Percentiles rank a stretch among this genome's conserved stretches.
These are phyloP conservation scores for Melieria crassipennis DNA, from an alignment of 2,888 invertebrate genomes.

Conservation along the genomic window DNA sequence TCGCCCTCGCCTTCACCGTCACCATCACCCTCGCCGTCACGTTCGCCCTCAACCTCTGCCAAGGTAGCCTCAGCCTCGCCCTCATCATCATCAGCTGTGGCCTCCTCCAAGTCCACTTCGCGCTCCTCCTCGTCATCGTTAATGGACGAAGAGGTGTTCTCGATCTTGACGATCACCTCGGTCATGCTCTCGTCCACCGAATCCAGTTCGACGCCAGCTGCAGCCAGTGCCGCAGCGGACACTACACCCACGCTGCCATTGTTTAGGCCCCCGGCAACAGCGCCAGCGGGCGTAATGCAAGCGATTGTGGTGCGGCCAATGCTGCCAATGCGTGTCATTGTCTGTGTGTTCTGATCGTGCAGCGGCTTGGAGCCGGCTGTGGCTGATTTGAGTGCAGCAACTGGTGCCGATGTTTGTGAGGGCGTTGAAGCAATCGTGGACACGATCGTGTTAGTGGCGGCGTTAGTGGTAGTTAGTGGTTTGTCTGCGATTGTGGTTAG, in stretches of 20 bases:
- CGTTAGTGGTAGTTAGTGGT: slow-evolving; percentile 43
- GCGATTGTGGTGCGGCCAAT: slow-evolving; percentile 61
- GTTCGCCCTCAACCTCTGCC: slow-evolving; percentile 47
- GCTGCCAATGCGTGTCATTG: slow-evolving; percentile 59
- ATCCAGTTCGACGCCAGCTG: slow-evolving; percentile 59
- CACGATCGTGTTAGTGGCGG: slow-evolving; percentile 34
- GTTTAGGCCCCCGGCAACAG: slow-evolving; percentile 43
- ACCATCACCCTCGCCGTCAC: slow-evolving; percentile 38
- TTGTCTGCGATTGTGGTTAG: slow-evolving; percentile 49
- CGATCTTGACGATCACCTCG: slow-evolving; percentile 63
- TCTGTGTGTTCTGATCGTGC: slow-evolving; percentile 44
- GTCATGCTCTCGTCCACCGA: slow-evolving; percentile 60
- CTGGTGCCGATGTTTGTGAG: neutral
- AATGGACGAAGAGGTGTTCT: slow-evolving; percentile 54
- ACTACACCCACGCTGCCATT: slow-evolving; percentile 51
- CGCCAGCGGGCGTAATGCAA: slow-evolving; percentile 56
- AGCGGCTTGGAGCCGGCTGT: slow-evolving; percentile 10
- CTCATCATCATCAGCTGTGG: slow-evolving; percentile 47
- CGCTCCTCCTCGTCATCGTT: slow-evolving; percentile 55
- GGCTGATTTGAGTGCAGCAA: slow-evolving; percentile 4
- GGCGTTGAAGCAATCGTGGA: slow-evolving; percentile 20
- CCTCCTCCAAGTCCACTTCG: slow-evolving; percentile 54
- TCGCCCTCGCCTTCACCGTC: slow-evolving; percentile 34
- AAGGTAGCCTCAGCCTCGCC: slow-evolving; percentile 42
- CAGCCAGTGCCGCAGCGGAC: slow-evolving; percentile 56